Base-by-base conservation (phyloP, 23 tunicate genomes). In the Styela plicata region DNA sequence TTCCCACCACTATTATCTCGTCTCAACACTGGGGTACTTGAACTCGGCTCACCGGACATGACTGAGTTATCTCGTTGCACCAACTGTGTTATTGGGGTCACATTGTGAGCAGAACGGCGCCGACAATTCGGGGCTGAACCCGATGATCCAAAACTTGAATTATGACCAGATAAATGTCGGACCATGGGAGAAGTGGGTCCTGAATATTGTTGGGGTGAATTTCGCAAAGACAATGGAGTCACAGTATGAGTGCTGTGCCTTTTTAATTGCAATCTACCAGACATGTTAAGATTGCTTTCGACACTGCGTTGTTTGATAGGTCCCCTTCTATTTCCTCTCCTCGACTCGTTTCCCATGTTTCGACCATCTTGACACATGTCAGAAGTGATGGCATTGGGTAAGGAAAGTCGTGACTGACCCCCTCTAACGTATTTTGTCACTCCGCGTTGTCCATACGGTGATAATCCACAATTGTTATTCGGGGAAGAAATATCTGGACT, bases 1-100 rank as follows among this genome's bases (percentile, higher is more conserved):
- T 44, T 44, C 13, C 66, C 67, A 62, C 28, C 33, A 69, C 52
- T 69, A 13, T 26, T 34, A n/a, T 32, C 31, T 26, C 79, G 28
- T 31, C 34, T 70, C 37, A 29, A 28, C 85, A 82, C 20, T 70
- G 85, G 73, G 1, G 73, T 80, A 31, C 84, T 80, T 28, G 57
- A 64, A 80, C 31, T 80, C 52, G 79, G 74, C 1, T 64, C 74
- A 25, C 25, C 36, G 64, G 24, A 0, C 10, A 17, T 31, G 24
- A 29, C 22, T 31, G 36, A 18, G 19, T 36, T 73, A 13, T 73
- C 52, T 1, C 52, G 13, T 29, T 73, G 78, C 10, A 44, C 30
- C 24, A 76, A 10, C 27, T 76, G 81, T 20, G 81, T 33, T 13
- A 76, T 1, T 13, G 81, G 81, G 5, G 81, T 76, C 24, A 44